A percentile compares a stretch with the other conserved stretches of the same genome.
These are phyloP conservation scores for Leptobrachium ailaonicum DNA, from an alignment of 2,113 vertebrate genomes.

Conservation along the genomic window DNA sequence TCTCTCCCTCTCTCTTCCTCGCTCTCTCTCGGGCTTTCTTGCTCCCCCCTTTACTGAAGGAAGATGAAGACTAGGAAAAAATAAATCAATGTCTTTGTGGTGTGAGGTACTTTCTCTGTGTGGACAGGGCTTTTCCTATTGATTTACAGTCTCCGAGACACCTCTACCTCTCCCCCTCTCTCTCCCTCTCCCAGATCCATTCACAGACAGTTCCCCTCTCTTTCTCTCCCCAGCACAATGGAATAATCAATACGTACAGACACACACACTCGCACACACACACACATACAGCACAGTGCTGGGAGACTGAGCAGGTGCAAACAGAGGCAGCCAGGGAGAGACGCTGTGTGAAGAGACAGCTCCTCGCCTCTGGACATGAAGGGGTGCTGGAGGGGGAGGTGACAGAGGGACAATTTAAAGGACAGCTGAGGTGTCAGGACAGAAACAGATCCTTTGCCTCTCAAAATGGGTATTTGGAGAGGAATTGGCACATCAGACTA, in stretches of 20 bases:
- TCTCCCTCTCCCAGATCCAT: constrained; percentile 36
- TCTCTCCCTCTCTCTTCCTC: constrained; percentile 35
- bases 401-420: constrained; percentile 36
- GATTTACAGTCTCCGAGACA: constrained; percentile 51
- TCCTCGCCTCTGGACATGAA: constrained; percentile 33
- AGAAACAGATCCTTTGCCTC: not conserved
- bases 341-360: constrained; percentile 6
- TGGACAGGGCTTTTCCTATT: constrained; percentile 50
- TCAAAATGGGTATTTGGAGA: not conserved
- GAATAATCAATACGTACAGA: constrained; percentile 50
- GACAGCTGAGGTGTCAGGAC: constrained; percentile 35
- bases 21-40: constrained; percentile 41
- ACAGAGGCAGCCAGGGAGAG: constrained; percentile 37
- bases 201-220: constrained; percentile 38
- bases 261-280: constrained; percentile 26
- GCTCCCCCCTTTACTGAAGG: constrained; percentile 48
- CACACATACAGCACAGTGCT: constrained; percentile 37
- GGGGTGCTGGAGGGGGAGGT: constrained; percentile 24
- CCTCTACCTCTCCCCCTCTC: constrained; percentile 47
- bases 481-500: not conserved
- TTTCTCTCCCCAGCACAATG: constrained; percentile 45
- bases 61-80: constrained; percentile 51
- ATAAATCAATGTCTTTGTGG: constrained; percentile 51
- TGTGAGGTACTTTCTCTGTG: constrained; percentile 50
- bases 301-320: constrained; percentile 49